These are phyloP conservation scores for Crocidura indochinensis DNA, from an alignment of 2,797 vertebrate species.

Conservation along the genomic window DNA sequence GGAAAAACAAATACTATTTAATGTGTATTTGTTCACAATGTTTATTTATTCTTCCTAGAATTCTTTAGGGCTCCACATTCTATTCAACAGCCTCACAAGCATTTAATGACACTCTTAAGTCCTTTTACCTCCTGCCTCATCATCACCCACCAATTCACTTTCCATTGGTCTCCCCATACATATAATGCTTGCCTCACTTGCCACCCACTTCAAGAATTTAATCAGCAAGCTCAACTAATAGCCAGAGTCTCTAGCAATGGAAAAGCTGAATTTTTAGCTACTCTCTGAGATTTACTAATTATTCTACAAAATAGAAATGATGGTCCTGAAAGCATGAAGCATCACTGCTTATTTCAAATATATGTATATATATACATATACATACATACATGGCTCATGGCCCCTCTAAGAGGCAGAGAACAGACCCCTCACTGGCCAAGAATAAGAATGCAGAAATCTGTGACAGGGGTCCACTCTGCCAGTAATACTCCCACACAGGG, in stretches of 20 bases:
- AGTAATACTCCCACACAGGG: too few species aligned
- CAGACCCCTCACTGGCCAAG: neutral
- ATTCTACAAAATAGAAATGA: slow-evolving; percentile 54
- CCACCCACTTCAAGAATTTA: slow-evolving; percentile 67
- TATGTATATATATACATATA: neutral
- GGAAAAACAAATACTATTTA: neutral
- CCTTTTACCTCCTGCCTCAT: slow-evolving; percentile 60
- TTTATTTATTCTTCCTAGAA: slow-evolving; percentile 44
- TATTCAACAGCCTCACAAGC: slow-evolving; percentile 30
- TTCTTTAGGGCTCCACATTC: neutral
- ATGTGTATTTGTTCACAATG: slow-evolving; percentile 56
- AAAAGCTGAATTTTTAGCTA: slow-evolving; percentile 3
- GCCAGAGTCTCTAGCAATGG: slow-evolving; percentile 34
- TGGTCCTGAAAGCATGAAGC: neutral
- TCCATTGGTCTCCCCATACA: neutral
- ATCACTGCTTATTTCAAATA: slow-evolving; percentile 28
- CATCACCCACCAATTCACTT: slow-evolving; percentile 7
- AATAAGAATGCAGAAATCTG: neutral
- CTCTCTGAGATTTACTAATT: slow-evolving; percentile 44
- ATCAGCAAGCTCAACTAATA: slow-evolving; percentile 66
- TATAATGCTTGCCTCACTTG: slow-evolving; percentile 25
- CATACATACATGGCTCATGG: neutral
- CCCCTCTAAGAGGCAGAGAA: neutral
- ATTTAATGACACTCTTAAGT: slow-evolving; percentile 33
- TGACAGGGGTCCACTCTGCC: neutral